Conservation (phyloP, 2,797 vertebrate genomes). For the Thalassophryne amazonica region DNA sequence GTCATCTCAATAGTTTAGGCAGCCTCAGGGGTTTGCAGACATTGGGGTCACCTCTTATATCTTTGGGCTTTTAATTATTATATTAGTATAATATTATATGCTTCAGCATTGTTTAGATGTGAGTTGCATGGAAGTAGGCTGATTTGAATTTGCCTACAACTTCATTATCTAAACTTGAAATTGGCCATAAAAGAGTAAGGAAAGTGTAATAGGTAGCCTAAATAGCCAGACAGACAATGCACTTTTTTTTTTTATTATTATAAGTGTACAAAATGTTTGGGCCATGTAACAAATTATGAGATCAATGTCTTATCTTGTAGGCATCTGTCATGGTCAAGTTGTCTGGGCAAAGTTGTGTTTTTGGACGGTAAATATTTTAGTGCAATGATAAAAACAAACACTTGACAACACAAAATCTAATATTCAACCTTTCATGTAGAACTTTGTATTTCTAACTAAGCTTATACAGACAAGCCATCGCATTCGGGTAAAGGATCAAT, state of each 20-base stretch:
- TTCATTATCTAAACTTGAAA: background rate
- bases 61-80: slow-evolving; percentile 6
- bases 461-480: slow-evolving; percentile 19
- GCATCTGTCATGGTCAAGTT: background rate
- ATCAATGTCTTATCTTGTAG: background rate
- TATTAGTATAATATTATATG: slow-evolving; percentile 5
- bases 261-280: background rate
- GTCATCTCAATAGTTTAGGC: background rate
- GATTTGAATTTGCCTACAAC: background rate
- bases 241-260: no score
- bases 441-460: background rate
- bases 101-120: background rate
- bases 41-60: background rate
- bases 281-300: background rate
- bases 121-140: background rate
- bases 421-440: background rate
- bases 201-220: background rate
- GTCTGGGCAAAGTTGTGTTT: background rate
- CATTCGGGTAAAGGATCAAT: background rate
- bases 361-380: background rate
- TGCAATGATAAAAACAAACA: background rate
- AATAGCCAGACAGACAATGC: background rate
- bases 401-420: background rate
- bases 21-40: background rate
- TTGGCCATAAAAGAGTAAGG: background rate